Base-by-base conservation (phyloP, 2,797 vertebrate genomes). In the Chaenodraco wilsoni region DNA sequence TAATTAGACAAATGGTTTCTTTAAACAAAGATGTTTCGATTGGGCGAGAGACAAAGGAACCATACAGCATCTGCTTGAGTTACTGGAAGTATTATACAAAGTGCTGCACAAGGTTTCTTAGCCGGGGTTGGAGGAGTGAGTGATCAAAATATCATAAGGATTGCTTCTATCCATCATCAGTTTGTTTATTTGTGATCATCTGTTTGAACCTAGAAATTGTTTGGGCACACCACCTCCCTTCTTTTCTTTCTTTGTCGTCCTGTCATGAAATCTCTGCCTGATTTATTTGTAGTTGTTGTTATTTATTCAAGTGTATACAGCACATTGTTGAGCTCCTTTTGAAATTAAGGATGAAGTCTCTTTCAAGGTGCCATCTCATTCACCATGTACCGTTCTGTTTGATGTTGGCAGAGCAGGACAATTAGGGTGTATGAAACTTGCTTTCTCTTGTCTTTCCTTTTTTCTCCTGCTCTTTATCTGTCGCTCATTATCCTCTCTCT, bases 321-420 rank as follows among this genome's bases (percentile, higher is more conserved):
- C 62, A 69, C 62, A 57, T 74, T 74, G 75, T 80, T 64, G 65
- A 55, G 55, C 61, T 74, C 63, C 48, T 69, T 79, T 66, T 77
- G 60, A 83, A 87, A 71, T 79, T 75, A 74, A 82, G 77, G 76
- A 83, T 86, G 81, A 74, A 82, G 84, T 90, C 86, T 79, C 81
- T 89, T 91, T 91, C 70, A 86, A 83, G 81, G 72, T 31, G 66
- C 56, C 64, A 45, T 75, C 67, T 64, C 74, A 56, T 21, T 65
- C 21, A 8, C 33, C 56, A 52, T 37, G 69, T 16, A 19, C 52
- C 50, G 59, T 69, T 49, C 50, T 65, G 75, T 88, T 89, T 89
- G 87, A 89, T 83, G 74, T 72, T 74, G 55, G 58, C 67, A 58
- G 72, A 40, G 61, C 58, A 79, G 71, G 72, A 93, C 79, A 83